Evolutionary conservation across 2,888 invertebrate genomes (phyloP).

Genomic region (Mesorhabditis sp.): DNA sequence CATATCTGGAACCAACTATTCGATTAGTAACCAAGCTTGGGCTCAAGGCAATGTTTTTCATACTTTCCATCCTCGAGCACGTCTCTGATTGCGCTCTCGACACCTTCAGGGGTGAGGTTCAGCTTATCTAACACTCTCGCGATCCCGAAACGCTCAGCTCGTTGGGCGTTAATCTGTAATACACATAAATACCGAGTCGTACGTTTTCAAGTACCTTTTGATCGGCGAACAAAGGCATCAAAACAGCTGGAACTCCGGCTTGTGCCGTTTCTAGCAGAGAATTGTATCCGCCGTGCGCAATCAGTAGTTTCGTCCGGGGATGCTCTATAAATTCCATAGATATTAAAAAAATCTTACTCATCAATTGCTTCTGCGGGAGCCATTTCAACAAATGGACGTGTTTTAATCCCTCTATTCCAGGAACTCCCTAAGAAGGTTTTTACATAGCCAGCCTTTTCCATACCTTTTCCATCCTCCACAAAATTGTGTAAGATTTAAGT

Average conservation of each 20-base stretch:
- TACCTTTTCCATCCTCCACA: constrained; percentile 54
- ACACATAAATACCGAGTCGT: not conserved
- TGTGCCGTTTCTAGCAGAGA: constrained; percentile 51
- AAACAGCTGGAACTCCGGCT: constrained; percentile 51
- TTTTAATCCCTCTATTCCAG: constrained; percentile 30
- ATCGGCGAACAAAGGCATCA: constrained; percentile 56
- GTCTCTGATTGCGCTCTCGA: constrained; percentile 34
- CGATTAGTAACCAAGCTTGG: constrained; percentile 2
- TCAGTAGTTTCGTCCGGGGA: constrained; percentile 45
- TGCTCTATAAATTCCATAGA: constrained; percentile 29
- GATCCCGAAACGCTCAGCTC: constrained; percentile 50
- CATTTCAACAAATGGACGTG: constrained; percentile 52
- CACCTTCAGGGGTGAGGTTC: constrained; percentile 38
- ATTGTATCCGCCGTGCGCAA: constrained; percentile 58
- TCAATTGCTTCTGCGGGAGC: constrained; percentile 55
- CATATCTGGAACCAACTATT: constrained; percentile 27
- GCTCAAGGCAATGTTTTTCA: not conserved
- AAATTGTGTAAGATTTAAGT: constrained; percentile 42
- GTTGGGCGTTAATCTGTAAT: constrained; percentile 45
- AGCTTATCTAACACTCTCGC: constrained; percentile 47
- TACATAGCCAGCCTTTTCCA: not conserved
- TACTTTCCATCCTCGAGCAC: constrained; percentile 26
- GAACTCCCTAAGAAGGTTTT: not conserved
- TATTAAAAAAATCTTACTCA: constrained; percentile 31
- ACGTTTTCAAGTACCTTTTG: constrained; percentile 32